phyloP scores from a whole-genome alignment of 2,113 vertebrate genomes.

The Struthidea cinerea region DNA sequence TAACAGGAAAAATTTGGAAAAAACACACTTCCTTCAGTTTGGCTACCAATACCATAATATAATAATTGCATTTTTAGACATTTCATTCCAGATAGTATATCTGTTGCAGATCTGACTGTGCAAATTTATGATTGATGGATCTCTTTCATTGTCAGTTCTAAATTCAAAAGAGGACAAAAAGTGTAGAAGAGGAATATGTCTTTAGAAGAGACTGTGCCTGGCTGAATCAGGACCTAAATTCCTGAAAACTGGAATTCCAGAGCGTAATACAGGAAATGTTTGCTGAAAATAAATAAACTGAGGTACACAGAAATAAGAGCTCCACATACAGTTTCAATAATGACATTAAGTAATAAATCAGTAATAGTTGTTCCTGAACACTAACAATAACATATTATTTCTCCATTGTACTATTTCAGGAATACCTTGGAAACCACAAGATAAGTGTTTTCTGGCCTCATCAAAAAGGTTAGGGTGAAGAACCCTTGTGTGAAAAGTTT shows the following conservation, averaged over 20 bases:
- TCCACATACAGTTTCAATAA: not conserved
- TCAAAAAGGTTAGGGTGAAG: constrained; percentile 60
- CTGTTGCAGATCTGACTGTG: not conserved
- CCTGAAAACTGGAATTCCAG: not conserved
- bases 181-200: not conserved
- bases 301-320: not conserved
- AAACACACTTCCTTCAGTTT: not conserved
- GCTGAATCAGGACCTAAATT: not conserved
- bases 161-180: not conserved
- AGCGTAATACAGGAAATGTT: not conserved
- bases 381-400: constrained; percentile 20
- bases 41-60: not conserved
- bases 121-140: not conserved
- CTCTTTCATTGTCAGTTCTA: not conserved
- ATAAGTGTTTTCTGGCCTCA: constrained; percentile 49
- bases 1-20: not conserved
- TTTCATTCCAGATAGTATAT: not conserved
- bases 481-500: constrained; percentile 49
- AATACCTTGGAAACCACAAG: constrained; percentile 44
- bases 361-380: not conserved
- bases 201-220: not conserved
- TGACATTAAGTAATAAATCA: constrained; percentile 18
- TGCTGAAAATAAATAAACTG: not conserved
- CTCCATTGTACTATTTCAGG: constrained; percentile 42
- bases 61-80: not conserved